Conservation (phyloP, 2,797 vertebrate species). For the Etheostoma nigrum region DNA sequence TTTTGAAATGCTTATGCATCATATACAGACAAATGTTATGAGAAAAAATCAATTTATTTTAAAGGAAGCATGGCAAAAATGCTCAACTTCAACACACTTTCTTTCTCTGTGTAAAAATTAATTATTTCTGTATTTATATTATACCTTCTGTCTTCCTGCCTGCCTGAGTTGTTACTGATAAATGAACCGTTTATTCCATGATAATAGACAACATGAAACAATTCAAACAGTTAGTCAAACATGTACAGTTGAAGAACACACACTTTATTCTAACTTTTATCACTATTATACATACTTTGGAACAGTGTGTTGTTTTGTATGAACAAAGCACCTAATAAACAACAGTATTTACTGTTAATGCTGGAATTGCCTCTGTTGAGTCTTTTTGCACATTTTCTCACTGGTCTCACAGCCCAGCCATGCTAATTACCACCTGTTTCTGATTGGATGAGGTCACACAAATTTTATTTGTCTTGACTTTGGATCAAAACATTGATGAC, state of each 20-base stretch:
- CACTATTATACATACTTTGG: constrained; percentile 61
- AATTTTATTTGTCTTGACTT: constrained; percentile 14
- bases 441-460: background rate
- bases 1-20: constrained; percentile 58
- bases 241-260: constrained; percentile 61
- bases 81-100: constrained; percentile 34
- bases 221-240: constrained; percentile 33
- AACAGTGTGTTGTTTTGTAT: constrained; percentile 73
- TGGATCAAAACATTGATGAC: background rate
- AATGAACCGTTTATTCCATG: constrained; percentile 35
- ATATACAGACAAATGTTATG: constrained; percentile 45
- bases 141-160: constrained; percentile 61
- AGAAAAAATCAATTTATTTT: constrained; percentile 31
- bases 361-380: constrained; percentile 51
- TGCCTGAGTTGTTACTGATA: constrained; percentile 47
- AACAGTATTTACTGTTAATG: constrained; percentile 49
- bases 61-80: constrained; percentile 40
- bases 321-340: constrained; percentile 71
- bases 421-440: background rate
- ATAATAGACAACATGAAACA: constrained; percentile 20
- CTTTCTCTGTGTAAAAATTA: constrained; percentile 59
- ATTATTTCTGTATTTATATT: constrained; percentile 57
- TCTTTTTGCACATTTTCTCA: constrained; percentile 32
- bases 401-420: background rate
- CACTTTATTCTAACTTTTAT: constrained; percentile 78